Base-by-base conservation (phyloP, 2,888 invertebrate genomes). In the Yponomeuta plumbellus region DNA sequence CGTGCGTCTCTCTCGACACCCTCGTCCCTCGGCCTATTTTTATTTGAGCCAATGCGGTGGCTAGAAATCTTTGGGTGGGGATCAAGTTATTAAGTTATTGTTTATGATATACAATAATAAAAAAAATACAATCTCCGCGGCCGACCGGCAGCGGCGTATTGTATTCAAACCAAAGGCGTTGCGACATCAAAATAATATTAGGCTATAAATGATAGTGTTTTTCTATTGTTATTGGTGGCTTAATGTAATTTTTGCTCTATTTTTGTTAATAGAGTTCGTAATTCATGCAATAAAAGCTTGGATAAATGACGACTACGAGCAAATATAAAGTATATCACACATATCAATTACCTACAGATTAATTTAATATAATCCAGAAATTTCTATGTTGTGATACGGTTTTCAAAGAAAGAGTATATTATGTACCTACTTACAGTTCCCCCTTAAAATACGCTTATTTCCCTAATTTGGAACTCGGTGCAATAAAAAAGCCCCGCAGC, bases 1-100 rank as follows among this genome's bases (percentile, higher is more conserved):
- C 69, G 72, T 72, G 70, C 70, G 78, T 90, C 86, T 72, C 77
- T 73, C 68, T 89, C 79, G 76, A 77, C 83, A 82, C 83, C 86
- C 87, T 84, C 87, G 88, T 82, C 83, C 86, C 87, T 84, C 87
- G 88, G 86, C 90, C 88, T 89, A 88, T 88, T 88, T 87, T 86
- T 82, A 83, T 74, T 74, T 74, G 81, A 81, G 77, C 91, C 90
- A 91, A 90, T 90, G 77, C 84, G 83, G 74, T 72, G 79, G 44
- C 80, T 75, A 80, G 85, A 84, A 82, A 75, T 81, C 78, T 81
- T 81, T 82, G 86, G 88, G 82, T 87, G 90, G 86, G 88, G 83
- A 76, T 83, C 79, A 78, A 84, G 80, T 87, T 89, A 89, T 89
- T 86, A 88, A 87, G 87, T 89, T 88, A 89, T 90, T 91, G 88